Conservation (phyloP, 2,113 vertebrate species). For the Acanthochromis polyacanthus region DNA sequence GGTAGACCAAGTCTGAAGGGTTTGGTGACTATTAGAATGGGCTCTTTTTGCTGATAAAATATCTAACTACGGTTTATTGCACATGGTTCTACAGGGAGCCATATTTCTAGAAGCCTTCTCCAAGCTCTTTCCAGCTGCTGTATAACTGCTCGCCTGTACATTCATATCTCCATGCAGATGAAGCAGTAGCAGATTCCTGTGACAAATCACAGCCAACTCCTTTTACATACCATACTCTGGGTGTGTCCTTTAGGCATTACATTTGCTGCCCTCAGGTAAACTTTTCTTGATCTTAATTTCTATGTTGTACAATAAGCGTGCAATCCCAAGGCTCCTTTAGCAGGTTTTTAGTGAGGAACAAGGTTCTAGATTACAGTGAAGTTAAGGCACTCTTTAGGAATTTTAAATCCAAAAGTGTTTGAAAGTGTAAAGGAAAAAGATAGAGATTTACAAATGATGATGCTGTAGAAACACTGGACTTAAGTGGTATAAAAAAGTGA, state of each 20-base stretch:
- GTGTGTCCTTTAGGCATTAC: constrained; percentile 49
- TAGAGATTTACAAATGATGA: no score
- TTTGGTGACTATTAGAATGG: not conserved
- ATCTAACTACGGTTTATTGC: not conserved
- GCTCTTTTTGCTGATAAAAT: not conserved
- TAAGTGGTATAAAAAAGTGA: no score
- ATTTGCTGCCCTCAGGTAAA: constrained; percentile 27
- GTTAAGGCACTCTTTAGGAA: no score
- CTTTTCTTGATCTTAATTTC: constrained; percentile 9
- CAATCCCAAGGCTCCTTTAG: not conserved
- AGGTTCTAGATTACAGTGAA: no score
- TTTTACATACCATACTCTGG: constrained; percentile 60
- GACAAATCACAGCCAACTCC: constrained; percentile 65
- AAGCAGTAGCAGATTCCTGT: constrained; percentile 61
- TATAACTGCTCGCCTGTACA: constrained; percentile 24
- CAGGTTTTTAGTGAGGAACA: not conserved
- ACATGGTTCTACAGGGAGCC: not conserved
- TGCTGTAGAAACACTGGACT: no score
- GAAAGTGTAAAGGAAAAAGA: no score
- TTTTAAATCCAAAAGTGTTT: no score
- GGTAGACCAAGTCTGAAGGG: no score
- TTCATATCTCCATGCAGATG: constrained; percentile 22
- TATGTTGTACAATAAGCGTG: not conserved
- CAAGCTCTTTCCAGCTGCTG: constrained; percentile 9
- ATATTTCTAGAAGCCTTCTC: not conserved